Percentiles rank a stretch among this genome's conserved stretches.
Evolutionary conservation across 2,888 invertebrate genomes (phyloP).

Genomic region (Scotopteryx bipunctaria): DNA sequence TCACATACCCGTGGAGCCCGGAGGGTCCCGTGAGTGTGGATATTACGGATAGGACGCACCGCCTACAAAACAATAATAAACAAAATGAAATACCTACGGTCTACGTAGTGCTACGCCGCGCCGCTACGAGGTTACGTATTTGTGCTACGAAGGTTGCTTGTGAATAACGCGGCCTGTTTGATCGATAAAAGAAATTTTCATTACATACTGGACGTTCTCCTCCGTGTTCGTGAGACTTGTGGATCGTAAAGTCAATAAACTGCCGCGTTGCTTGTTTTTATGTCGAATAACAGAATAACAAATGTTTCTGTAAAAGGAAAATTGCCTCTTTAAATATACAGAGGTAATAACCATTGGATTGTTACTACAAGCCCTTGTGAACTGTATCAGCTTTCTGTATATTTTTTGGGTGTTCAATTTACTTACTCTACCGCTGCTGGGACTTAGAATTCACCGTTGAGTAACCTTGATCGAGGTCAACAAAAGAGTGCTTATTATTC

Average conservation of each 20-base stretch:
- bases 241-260: constrained; percentile 34
- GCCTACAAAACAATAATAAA: constrained; percentile 49
- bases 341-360: constrained; percentile 24
- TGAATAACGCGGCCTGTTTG: constrained; percentile 29
- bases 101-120: constrained; percentile 24
- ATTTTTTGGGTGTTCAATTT: not conserved
- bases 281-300: constrained; percentile 29
- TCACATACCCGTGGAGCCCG: constrained; percentile 42
- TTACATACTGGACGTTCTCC: constrained; percentile 34
- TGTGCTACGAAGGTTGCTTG: constrained; percentile 31
- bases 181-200: constrained; percentile 38
- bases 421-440: not conserved
- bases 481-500: not conserved
- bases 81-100: constrained; percentile 45
- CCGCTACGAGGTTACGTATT: constrained; percentile 27
- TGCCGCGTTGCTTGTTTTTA: constrained; percentile 33
- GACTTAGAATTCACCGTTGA: not conserved
- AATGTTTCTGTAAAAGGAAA: constrained; percentile 29
- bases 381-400: not conserved
- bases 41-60: constrained; percentile 44
- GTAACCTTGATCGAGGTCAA: constrained; percentile 2
- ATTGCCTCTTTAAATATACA: constrained; percentile 31
- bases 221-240: constrained; percentile 29
- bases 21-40: constrained; percentile 20
- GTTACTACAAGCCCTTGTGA: constrained; percentile 17